Conservation (phyloP, 2,797 vertebrate genomes). For the Neopelma chrysocephalum region DNA sequence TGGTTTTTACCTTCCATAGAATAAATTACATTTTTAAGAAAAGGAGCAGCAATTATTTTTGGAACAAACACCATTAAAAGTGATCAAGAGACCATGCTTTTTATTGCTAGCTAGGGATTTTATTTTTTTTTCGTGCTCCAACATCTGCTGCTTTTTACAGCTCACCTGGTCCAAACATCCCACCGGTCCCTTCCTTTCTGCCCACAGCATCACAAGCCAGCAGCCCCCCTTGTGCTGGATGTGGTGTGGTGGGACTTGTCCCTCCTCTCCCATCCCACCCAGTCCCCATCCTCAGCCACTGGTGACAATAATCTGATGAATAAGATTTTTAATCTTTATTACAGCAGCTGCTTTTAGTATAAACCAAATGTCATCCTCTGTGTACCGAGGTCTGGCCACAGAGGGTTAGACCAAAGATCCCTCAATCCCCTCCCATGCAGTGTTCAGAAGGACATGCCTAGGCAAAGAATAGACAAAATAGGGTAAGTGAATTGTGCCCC, state of each 20-base stretch:
- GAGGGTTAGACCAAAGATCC: neutral
- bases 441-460: neutral
- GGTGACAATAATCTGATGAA: neutral
- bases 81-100: neutral
- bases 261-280: neutral
- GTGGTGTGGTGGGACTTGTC: neutral
- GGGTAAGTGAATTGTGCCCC: neutral
- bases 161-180: neutral
- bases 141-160: neutral
- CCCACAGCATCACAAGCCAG: neutral
- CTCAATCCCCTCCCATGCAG: neutral
- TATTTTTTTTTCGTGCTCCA: neutral
- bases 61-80: neutral
- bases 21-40: constrained; percentile 34
- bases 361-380: neutral
- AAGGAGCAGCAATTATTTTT: constrained; percentile 40
- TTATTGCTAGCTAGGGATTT: neutral
- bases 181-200: neutral
- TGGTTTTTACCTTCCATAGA: constrained; percentile 24
- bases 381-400: neutral
- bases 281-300: neutral
- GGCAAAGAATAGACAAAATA: neutral
- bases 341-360: neutral
- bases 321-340: neutral
- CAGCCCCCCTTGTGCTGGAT: neutral